Conservation (phyloP, 2,888 invertebrate genomes). For the Sesia bembeciformis region DNA sequence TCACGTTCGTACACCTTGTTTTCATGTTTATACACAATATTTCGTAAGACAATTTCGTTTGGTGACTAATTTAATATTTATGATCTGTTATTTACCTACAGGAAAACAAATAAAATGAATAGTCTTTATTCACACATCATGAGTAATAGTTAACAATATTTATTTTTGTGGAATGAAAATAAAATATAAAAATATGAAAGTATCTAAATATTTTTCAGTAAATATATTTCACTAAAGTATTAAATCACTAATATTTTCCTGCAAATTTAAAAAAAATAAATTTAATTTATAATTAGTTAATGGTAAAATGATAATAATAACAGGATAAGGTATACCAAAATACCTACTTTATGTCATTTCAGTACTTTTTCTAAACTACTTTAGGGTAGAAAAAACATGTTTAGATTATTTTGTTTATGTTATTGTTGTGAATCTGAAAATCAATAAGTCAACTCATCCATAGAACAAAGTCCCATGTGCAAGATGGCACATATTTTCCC, state of each 20-base stretch:
- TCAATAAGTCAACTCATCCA: too few species aligned
- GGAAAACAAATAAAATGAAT: neutral
- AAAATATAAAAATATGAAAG: neutral
- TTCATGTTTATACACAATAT: slow-evolving; percentile 1
- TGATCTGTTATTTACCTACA: neutral
- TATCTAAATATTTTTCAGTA: neutral
- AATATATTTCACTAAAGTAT: too few species aligned
- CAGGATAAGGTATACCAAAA: too few species aligned
- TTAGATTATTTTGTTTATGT: neutral
- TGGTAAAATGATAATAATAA: too few species aligned
- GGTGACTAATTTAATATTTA: neutral
- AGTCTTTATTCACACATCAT: neutral
- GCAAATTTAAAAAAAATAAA: too few species aligned
- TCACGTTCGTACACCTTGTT: slow-evolving; percentile 7
- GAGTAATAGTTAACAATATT: neutral
- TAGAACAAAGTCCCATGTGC: too few species aligned
- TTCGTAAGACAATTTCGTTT: neutral
- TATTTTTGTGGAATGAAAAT: neutral
- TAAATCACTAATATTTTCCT: too few species aligned
- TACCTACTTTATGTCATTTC: too few species aligned
- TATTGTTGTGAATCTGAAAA: neutral
- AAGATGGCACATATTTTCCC: too few species aligned
- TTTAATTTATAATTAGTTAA: too few species aligned
- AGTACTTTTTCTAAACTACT: too few species aligned
- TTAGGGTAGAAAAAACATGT: neutral